phyloP scores from a whole-genome alignment of 2,888 invertebrate genomes.

The Tipula helvola region DNA sequence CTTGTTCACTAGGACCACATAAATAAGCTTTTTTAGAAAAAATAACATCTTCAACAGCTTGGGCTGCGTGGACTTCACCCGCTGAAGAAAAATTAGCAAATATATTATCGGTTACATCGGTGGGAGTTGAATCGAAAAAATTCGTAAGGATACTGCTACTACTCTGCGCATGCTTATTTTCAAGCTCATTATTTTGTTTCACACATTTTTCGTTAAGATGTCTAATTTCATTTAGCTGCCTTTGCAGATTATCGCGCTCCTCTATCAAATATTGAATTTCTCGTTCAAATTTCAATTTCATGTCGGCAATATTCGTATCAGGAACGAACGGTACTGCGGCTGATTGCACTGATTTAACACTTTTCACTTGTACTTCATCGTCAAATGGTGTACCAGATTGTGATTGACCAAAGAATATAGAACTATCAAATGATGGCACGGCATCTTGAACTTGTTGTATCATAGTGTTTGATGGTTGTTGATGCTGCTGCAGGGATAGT shows the following conservation, averaged over 20 bases:
- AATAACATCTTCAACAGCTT: constrained; percentile 34
- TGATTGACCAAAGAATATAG: constrained; percentile 9
- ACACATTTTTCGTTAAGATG: not conserved
- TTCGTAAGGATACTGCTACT: not conserved
- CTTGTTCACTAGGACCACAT: constrained; percentile 25
- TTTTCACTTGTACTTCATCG: not conserved
- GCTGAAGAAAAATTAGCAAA: not conserved
- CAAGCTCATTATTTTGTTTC: not conserved
- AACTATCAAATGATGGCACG: constrained; percentile 10
- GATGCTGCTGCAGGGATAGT: constrained; percentile 17
- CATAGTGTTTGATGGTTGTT: not conserved
- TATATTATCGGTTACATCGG: not conserved
- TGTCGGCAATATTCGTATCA: not conserved
- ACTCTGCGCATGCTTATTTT: not conserved
- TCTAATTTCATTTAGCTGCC: not conserved
- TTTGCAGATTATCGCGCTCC: not conserved
- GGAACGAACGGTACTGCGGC: not conserved
- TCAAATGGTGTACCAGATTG: constrained; percentile 1
- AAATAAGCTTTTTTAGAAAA: constrained; percentile 42
- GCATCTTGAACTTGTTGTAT: not conserved
- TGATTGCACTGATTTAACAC: not conserved
- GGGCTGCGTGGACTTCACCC: constrained; percentile 15
- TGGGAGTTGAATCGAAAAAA: not conserved
- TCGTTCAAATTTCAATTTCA: not conserved
- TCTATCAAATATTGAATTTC: not conserved